Base-by-base conservation (phyloP, 2,797 vertebrate species). In the Melanotaenia pygmaea region DNA sequence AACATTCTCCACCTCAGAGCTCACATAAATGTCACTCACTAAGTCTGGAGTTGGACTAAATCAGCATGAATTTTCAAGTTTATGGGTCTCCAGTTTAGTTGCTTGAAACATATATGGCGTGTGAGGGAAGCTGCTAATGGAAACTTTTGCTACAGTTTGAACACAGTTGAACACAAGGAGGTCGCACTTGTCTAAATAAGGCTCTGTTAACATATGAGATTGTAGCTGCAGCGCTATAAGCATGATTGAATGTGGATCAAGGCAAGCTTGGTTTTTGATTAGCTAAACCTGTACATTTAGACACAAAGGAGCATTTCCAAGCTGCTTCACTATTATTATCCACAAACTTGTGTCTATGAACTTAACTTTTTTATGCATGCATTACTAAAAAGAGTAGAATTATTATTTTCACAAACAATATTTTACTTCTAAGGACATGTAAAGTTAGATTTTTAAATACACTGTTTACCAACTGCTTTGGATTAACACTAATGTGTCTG, bases 21-120 rank as follows among this genome's bases (percentile, higher is more conserved):
- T 77, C 71, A 73, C 79, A 84, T 86, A 81, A 88, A 92, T 77
- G 84, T 88, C 81, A 69, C 60, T 83, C 64, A 56, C 58, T 75
- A 66, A 82, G 76, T 65, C 54, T 35, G 16, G 67, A 75, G 38
- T 67, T 70, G 67, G 53, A 70, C 53, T 37, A 58, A 30, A 62
- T 77, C 60, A 61, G 65, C 54, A 57, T 37, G 56, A 54, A 64
- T 72, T 70, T 73, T 60, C 7, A 0, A 30, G 28, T 77, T 79
- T 67, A 71, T 59, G 4, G 62, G 64, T 59, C 67, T 58, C 38
- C 7, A 11, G 38, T 74, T 74, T 70, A 59, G 43, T 40, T 70
- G 43, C 70, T 37, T 60, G 34, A 83, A 68, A 64, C 45, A 64
- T 61, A 59, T 70, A 76, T 79, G 59, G 67, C 59, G 35, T 38